These are phyloP conservation scores for Orientallactaga bullata DNA, from an alignment of 2,113 vertebrate species.

Conservation along the genomic window DNA sequence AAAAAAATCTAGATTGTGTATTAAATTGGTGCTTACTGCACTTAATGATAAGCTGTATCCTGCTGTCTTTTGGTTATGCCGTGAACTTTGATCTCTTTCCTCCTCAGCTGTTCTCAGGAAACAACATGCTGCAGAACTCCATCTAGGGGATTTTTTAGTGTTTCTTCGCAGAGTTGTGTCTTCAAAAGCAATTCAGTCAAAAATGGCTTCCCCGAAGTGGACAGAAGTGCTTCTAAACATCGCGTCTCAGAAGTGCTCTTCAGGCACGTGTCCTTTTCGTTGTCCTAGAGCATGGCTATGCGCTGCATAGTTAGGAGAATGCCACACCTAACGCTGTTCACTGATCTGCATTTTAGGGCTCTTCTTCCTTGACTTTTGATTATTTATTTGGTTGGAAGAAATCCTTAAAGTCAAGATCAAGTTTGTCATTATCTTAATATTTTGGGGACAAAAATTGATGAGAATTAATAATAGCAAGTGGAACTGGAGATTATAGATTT, in stretches of 20 bases:
- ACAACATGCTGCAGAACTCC: slow-evolving; percentile 95
- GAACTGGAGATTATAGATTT: background rate
- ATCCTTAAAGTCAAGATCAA: background rate
- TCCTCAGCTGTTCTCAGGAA: slow-evolving; percentile 90
- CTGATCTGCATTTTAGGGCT: slow-evolving; percentile 44
- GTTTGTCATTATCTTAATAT: background rate
- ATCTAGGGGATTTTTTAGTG: slow-evolving; percentile 97
- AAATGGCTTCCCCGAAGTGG: slow-evolving; percentile 99
- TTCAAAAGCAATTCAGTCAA: slow-evolving; percentile 98
- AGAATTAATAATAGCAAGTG: slow-evolving; percentile 28
- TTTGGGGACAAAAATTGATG: slow-evolving; percentile 38
- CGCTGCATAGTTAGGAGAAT: background rate
- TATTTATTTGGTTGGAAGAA: slow-evolving; percentile 48
- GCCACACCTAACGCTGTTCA: background rate
- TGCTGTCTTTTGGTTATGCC: slow-evolving; percentile 46
- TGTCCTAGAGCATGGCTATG: slow-evolving; percentile 13
- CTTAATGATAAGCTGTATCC: background rate
- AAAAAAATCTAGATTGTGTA: slow-evolving; percentile 39
- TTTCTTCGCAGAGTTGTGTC: slow-evolving; percentile 97
- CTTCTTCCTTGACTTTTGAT: slow-evolving; percentile 48
- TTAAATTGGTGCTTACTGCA: slow-evolving; percentile 43
- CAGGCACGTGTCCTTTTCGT: slow-evolving; percentile 87
- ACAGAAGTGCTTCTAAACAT: slow-evolving; percentile 98
- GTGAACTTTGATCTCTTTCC: slow-evolving; percentile 59
- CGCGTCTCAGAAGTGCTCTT: slow-evolving; percentile 97